phyloP scores from a whole-genome alignment of 92 coral and sea anemone species.

The Epizoanthus scotinus region DNA sequence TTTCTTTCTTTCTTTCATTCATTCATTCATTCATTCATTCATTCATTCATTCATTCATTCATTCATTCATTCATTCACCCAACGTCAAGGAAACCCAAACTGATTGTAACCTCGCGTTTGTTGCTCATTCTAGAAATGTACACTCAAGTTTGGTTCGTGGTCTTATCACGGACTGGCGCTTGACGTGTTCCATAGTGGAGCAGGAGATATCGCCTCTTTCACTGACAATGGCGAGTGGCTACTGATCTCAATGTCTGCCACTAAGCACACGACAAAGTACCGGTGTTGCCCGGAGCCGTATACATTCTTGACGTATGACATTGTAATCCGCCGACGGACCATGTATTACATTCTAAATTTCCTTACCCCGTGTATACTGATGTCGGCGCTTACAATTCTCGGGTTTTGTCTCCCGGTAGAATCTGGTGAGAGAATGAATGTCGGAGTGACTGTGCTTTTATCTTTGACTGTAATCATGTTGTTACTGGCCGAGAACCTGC shows the following conservation, averaged over 20 bases:
- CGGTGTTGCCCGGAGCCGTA: slow-evolving; percentile 90
- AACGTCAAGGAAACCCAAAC: no score
- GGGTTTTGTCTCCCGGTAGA: slow-evolving; percentile 89
- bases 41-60: no score
- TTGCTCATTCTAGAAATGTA: slow-evolving; percentile 67
- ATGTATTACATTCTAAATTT: slow-evolving; percentile 88
- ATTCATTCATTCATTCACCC: no score
- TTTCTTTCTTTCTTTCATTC: no score
- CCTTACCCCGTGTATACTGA: slow-evolving; percentile 81
- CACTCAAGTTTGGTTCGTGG: slow-evolving; percentile 92
- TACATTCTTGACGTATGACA: slow-evolving; percentile 73
- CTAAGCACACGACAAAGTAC: slow-evolving; percentile 71
- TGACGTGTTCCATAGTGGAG: slow-evolving; percentile 76
- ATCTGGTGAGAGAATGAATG: slow-evolving; percentile 93
- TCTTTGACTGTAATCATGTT: slow-evolving; percentile 82
- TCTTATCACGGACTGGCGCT: slow-evolving; percentile 81
- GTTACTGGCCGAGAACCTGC: slow-evolving; percentile 85
- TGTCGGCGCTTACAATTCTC: slow-evolving; percentile 85
- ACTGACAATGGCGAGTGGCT: slow-evolving; percentile 90
- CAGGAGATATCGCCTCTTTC: slow-evolving; percentile 77
- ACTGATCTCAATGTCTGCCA: slow-evolving; percentile 76
- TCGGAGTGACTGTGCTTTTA: slow-evolving; percentile 82
- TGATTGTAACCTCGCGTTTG: not conserved
- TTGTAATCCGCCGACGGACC: slow-evolving; percentile 78
- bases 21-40: no score